Evolutionary conservation across 2,888 invertebrate genomes (phyloP), one percentile per base, ranked within the genome.

Genomic region (Spilosoma lubricipeda): DNA sequence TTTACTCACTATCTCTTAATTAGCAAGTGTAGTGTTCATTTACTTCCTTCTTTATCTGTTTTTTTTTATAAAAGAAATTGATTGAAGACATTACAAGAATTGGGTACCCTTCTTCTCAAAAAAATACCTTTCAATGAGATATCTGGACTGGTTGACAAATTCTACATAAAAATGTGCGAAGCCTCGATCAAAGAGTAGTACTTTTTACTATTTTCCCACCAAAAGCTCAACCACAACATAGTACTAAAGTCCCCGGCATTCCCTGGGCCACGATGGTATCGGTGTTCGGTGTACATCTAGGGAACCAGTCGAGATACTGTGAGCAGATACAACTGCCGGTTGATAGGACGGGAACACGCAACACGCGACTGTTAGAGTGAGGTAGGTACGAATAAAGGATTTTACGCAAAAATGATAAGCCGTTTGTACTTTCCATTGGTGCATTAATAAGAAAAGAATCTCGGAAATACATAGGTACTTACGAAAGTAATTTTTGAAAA

Each of bases 301-400:
- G 75, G 83, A 77, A 82, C 82, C 75, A 74, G 75, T 63, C 27
- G 68, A 81, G 84, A 84, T 84, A 84, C 82, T 78, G 75, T 67
- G 77, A 71, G 30, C 36, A 77, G 81, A 82, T 84, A 86, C 86
- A 78, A 82, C 81, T 48, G 78, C 48, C 23, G 68, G 68, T 82
- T 84, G 86, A 84, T 84, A 84, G 77, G 84, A 67, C 56, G 18
- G 67, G 67, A 82, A 81, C 84, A 84, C 81, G 84, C 84, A 77
- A 85, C 72, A 70, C 70, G 70, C 70, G 63, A 70, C 70, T n/a
- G 70, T 18, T 30, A 30, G 42, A 13, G 27, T 42, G 27, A 33
- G n/a, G 36, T 69, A 33, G n/a, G 36, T 69, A 30, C 63, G 30
- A 30, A 7, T 63, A 63, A 30, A 63, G 48, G 30, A 27, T 63